phyloP scores from a whole-genome alignment of 2,113 vertebrate genomes.

The Spilogale gracilis region DNA sequence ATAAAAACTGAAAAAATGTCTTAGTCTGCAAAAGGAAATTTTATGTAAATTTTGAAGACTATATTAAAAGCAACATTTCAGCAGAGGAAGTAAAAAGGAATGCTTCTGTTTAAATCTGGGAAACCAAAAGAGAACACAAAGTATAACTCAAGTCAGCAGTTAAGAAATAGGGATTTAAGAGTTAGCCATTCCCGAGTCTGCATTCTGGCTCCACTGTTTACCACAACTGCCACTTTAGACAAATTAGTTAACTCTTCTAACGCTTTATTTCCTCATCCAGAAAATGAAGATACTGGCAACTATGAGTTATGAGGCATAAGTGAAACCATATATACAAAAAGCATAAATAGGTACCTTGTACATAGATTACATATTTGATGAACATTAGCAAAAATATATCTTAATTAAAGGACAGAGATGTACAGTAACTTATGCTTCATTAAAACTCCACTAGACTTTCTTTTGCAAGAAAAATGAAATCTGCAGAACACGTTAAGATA shows the following conservation, averaged over 20 bases:
- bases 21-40: background rate
- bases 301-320: background rate
- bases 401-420: background rate
- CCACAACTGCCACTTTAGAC: background rate
- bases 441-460: background rate
- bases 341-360: background rate
- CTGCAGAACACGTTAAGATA: background rate
- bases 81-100: background rate
- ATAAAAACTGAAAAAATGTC: background rate
- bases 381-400: background rate
- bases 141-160: background rate
- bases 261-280: background rate
- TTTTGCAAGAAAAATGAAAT: slow-evolving; percentile 16
- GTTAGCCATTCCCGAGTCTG: background rate
- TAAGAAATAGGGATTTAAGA: background rate
- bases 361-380: background rate
- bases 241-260: background rate
- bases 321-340: background rate
- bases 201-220: background rate
- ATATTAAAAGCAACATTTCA: slow-evolving; percentile 15
- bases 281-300: background rate
- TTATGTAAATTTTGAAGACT: background rate
- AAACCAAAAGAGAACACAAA: background rate
- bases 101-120: background rate
- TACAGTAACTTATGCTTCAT: background rate